Conservation (phyloP, 2,113 vertebrate genomes). For the Notarius quadriscutis region DNA sequence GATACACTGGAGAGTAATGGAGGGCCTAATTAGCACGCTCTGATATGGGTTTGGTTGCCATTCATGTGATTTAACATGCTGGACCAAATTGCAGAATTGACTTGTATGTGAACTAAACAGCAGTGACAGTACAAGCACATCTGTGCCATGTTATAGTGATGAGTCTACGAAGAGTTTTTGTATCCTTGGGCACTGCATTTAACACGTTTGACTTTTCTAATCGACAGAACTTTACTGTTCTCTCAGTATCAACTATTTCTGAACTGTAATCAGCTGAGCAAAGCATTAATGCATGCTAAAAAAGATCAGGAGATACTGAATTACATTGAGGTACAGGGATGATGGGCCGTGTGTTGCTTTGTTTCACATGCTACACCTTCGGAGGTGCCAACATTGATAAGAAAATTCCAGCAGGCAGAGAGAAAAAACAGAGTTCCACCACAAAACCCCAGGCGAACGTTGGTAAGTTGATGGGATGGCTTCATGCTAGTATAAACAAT, state of each 20-base stretch:
- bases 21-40: slow-evolving; percentile 17
- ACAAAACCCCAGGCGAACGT: neutral
- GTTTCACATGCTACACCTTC: neutral
- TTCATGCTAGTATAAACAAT: neutral
- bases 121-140: neutral
- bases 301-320: neutral
- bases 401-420: neutral
- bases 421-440: neutral
- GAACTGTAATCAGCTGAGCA: neutral
- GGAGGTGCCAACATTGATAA: neutral
- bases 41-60: slow-evolving; percentile 9
- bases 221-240: neutral
- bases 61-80: neutral
- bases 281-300: neutral
- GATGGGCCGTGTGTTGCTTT: neutral
- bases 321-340: neutral
- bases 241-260: neutral
- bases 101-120: neutral
- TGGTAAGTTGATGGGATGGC: neutral
- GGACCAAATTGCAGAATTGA: neutral
- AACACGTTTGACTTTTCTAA: neutral
- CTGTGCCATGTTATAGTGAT: neutral
- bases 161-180: neutral
- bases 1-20: slow-evolving; percentile 13
- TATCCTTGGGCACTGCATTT: neutral